These are phyloP conservation scores for Octodon degus DNA, from an alignment of 2,113 vertebrate genomes.

Conservation along the genomic window DNA sequence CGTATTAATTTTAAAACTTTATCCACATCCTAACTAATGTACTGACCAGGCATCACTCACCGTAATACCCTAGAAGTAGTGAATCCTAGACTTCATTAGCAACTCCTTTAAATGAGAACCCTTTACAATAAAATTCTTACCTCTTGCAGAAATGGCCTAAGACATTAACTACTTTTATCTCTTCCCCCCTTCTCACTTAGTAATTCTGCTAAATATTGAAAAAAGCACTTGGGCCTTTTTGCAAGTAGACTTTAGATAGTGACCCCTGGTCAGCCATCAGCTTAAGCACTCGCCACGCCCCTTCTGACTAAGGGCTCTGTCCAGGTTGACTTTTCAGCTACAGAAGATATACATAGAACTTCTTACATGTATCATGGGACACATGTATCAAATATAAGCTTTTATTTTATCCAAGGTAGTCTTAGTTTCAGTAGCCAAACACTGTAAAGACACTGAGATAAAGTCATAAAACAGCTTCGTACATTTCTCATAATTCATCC, in stretches of 20 bases:
- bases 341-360: slow-evolving; percentile 63
- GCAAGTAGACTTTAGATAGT: slow-evolving; percentile 51
- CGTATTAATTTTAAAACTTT: not conserved
- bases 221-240: slow-evolving; percentile 53
- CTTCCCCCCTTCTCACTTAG: not conserved
- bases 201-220: slow-evolving; percentile 50
- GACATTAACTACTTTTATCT: slow-evolving; percentile 45
- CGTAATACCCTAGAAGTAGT: slow-evolving; percentile 28
- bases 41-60: not conserved
- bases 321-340: slow-evolving; percentile 64
- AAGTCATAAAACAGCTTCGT: slow-evolving; percentile 73
- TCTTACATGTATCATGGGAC: slow-evolving; percentile 74
- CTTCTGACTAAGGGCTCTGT: slow-evolving; percentile 13
- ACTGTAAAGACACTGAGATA: slow-evolving; percentile 70
- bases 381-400: slow-evolving; percentile 70
- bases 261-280: slow-evolving; percentile 55
- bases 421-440: slow-evolving; percentile 70
- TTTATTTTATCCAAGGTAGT: slow-evolving; percentile 71
- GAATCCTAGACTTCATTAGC: slow-evolving; percentile 1
- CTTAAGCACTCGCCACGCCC: slow-evolving; percentile 54
- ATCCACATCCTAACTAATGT: not conserved
- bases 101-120: not conserved
- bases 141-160: not conserved
- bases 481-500: slow-evolving; percentile 71
- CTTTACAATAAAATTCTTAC: slow-evolving; percentile 36